phyloP scores from a whole-genome alignment of 2,888 invertebrate species.

The Orthosia incerta region DNA sequence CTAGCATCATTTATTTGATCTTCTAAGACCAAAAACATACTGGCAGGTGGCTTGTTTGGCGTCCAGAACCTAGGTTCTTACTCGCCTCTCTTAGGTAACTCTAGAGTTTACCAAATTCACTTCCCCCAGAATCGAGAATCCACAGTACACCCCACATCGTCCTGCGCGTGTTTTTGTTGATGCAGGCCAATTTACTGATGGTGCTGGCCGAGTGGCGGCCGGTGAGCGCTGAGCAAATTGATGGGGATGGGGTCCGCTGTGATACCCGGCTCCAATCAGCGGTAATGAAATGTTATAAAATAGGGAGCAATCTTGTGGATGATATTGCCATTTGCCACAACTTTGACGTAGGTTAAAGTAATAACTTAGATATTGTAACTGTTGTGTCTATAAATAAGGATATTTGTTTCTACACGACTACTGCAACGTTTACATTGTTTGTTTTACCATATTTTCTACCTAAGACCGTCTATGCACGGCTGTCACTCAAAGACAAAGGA shows the following conservation, averaged over 20 bases:
- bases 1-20: no score
- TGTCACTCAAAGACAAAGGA: no score
- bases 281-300: constrained; percentile 73
- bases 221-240: constrained; percentile 71
- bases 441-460: no score
- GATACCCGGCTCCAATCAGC: constrained; percentile 76
- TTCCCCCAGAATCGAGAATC: constrained; percentile 55
- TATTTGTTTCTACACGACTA: no score
- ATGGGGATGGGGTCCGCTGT: constrained; percentile 68
- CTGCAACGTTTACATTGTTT: no score
- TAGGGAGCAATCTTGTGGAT: constrained; percentile 2
- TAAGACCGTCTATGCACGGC: no score
- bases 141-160: constrained; percentile 51
- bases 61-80: no score
- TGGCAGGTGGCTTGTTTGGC: no score
- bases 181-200: constrained; percentile 86
- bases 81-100: no score
- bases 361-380: not conserved
- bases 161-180: constrained; percentile 77
- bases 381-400: no score
- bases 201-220: constrained; percentile 58
- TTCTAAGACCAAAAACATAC: no score
- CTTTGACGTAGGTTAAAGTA: not conserved
- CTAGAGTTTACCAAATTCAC: constrained; percentile 5
- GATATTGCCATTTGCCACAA: constrained; percentile 3